These are phyloP conservation scores for Phortica variegata DNA, from an alignment of 1,140 invertebrate genomes.

Conservation along the genomic window DNA sequence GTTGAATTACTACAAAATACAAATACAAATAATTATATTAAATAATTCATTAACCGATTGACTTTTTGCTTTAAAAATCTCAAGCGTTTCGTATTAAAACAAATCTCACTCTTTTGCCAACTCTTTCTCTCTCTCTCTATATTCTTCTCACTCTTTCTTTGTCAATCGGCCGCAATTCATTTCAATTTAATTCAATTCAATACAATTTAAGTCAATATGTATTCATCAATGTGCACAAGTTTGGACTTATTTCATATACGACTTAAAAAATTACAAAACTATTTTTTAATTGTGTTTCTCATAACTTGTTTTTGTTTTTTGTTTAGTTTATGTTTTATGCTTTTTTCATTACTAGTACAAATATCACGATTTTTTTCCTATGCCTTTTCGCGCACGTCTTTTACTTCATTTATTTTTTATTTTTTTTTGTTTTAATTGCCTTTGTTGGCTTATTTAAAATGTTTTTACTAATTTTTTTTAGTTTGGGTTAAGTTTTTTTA, in stretches of 20 bases:
- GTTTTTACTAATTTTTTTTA: conserved; percentile 12
- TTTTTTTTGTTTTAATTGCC: not conserved
- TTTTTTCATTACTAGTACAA: conserved; percentile 51
- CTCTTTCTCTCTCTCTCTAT: too few species aligned
- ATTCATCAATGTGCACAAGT: conserved; percentile 53
- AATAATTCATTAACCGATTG: too few species aligned
- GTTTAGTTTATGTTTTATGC: conserved; percentile 4
- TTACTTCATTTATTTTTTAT: not conserved
- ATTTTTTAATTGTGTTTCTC: conserved; percentile 17
- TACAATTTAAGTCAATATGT: too few species aligned
- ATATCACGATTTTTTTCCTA: conserved; percentile 52
- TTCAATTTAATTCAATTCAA: too few species aligned
- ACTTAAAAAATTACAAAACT: conserved; percentile 53
- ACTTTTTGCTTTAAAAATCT: too few species aligned
- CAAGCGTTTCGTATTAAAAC: too few species aligned
- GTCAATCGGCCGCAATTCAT: too few species aligned
- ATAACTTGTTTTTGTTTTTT: conserved; percentile 3
- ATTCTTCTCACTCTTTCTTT: too few species aligned
- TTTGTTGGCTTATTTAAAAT: conserved; percentile 10
- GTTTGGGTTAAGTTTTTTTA: not conserved
- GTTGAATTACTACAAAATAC: too few species aligned
- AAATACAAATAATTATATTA: too few species aligned
- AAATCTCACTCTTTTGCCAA: too few species aligned
- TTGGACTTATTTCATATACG: conserved; percentile 48
- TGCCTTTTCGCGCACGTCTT: conserved; percentile 35